A percentile compares a stretch with the other conserved stretches of the same genome.
Evolutionary conservation across 2,888 invertebrate species (phyloP).

Genomic region (Chrysolina haemoptera): DNA sequence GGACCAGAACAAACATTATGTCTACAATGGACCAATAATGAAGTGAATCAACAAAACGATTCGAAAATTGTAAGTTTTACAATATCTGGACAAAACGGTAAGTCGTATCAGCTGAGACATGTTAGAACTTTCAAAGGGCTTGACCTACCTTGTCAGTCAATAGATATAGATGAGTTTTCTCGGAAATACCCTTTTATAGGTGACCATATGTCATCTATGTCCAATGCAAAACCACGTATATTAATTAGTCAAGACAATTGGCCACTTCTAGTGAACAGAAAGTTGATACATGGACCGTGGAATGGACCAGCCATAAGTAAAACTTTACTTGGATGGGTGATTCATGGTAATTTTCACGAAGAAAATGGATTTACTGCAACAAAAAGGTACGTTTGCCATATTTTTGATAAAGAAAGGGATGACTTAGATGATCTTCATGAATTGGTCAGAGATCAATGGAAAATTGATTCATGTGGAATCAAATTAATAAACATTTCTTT

Average conservation of each 20-base stretch:
- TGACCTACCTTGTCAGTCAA: not conserved
- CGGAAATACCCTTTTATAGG: not conserved
- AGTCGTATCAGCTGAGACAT: too few species aligned
- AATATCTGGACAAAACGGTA: too few species aligned
- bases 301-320: slow-evolving; percentile 20
- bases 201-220: not conserved
- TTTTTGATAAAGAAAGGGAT: slow-evolving; percentile 23
- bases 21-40: slow-evolving; percentile 30
- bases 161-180: too few species aligned
- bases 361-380: not conserved
- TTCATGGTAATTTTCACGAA: too few species aligned
- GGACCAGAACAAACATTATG: slow-evolving; percentile 27
- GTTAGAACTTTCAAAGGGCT: too few species aligned
- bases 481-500: slow-evolving; percentile 9
- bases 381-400: slow-evolving; percentile 25
- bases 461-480: slow-evolving; percentile 12
- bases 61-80: too few species aligned
- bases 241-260: too few species aligned
- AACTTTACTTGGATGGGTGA: slow-evolving; percentile 2
- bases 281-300: slow-evolving; percentile 26
- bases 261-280: slow-evolving; percentile 20
- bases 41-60: not conserved
- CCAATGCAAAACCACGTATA: too few species aligned
- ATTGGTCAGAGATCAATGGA: slow-evolving; percentile 32
- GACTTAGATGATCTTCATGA: slow-evolving; percentile 32